Percentiles rank a stretch among this genome's conserved stretches.
phyloP scores from a whole-genome alignment of 2,797 vertebrate genomes.

The Scleropages formosus region DNA sequence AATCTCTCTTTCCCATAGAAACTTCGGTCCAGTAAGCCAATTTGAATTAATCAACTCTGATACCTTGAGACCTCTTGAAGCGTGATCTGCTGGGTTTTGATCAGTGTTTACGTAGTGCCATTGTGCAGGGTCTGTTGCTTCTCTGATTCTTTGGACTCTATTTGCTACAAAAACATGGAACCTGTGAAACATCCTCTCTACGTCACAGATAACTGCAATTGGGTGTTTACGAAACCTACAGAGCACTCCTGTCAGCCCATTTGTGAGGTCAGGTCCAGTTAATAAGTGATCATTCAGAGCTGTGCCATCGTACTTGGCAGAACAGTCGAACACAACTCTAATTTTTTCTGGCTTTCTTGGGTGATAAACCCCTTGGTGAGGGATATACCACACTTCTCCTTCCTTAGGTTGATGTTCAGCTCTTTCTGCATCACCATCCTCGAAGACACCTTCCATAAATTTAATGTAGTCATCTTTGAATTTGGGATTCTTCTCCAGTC shows the following conservation, averaged over 20 bases:
- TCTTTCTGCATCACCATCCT: neutral
- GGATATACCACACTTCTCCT: neutral
- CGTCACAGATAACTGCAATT: conserved; percentile 37
- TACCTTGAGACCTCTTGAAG: conserved; percentile 13
- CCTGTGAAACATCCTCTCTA: conserved; percentile 41
- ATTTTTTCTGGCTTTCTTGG: neutral
- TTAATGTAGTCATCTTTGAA: neutral
- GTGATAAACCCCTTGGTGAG: neutral
- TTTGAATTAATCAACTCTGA: conserved; percentile 12
- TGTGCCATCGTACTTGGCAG: neutral
- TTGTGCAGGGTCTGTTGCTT: neutral
- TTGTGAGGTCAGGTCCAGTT: neutral
- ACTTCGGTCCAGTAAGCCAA: conserved; percentile 16
- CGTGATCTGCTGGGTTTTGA: conserved; percentile 4
- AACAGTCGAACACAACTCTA: no score
- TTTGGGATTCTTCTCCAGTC: neutral
- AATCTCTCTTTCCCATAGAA: conserved; percentile 6
- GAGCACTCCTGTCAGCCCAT: neutral
- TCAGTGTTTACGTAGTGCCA: neutral
- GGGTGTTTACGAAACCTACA: conserved; percentile 37
- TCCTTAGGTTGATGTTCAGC: neutral
- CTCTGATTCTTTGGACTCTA: conserved; percentile 11
- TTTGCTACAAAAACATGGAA: conserved; percentile 29
- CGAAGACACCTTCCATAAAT: neutral
- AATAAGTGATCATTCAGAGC: neutral